Evolutionary conservation across 1,140 invertebrate species (phyloP).

Genomic region (Lepidurus couesii): DNA sequence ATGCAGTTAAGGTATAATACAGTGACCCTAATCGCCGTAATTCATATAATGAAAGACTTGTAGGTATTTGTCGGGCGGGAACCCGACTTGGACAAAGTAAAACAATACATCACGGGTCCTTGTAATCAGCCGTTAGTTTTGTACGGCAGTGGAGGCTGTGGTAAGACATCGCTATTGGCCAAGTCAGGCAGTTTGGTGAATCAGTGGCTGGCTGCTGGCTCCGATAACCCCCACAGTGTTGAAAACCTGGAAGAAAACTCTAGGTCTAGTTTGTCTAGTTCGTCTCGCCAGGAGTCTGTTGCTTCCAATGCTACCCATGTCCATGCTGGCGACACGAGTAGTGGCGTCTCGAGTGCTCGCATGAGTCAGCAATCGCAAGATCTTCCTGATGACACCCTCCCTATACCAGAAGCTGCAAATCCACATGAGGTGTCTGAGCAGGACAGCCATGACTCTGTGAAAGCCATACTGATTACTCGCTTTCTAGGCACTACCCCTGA

Average conservation of each 20-base stretch:
- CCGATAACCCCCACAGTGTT: neutral
- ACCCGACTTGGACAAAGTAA: slow-evolving; percentile 72
- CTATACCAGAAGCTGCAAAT: neutral
- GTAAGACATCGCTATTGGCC: slow-evolving; percentile 92
- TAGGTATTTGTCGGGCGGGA: slow-evolving; percentile 90
- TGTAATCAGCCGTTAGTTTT: slow-evolving; percentile 83
- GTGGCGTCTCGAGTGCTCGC: neutral
- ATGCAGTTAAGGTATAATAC: slow-evolving; percentile 68
- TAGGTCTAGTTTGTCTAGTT: neutral
- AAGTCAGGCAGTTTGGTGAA: slow-evolving; percentile 78
- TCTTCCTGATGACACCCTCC: neutral
- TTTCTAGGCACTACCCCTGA: slow-evolving; percentile 96
- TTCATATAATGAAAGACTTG: no score
- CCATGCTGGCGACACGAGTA: neutral
- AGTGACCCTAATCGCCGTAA: neutral
- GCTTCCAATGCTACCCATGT: neutral
- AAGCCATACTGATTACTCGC: slow-evolving; percentile 80
- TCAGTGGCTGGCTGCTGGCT: slow-evolving; percentile 56
- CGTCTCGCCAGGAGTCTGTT: neutral
- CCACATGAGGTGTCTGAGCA: neutral
- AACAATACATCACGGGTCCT: slow-evolving; percentile 77
- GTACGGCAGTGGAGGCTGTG: slow-evolving; percentile 92
- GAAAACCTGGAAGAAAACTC: neutral
- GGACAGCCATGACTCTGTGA: slow-evolving; percentile 44
- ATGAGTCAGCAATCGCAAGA: slow-evolving; percentile 3